These are phyloP conservation scores for Psylliodes chrysocephalus DNA, from an alignment of 2,888 invertebrate genomes.

Conservation along the genomic window DNA sequence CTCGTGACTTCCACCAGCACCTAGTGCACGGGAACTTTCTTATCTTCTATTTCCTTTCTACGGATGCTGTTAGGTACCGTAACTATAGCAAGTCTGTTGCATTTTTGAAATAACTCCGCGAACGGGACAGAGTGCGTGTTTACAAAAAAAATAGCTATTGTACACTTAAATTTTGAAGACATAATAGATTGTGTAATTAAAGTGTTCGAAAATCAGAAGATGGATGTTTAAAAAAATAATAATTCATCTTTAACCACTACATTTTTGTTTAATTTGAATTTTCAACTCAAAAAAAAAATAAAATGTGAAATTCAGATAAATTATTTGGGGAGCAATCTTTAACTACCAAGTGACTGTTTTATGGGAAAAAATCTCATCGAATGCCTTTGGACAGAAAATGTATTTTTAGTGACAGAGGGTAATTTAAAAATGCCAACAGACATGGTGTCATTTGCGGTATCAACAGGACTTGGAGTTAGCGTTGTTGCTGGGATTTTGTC, in stretches of 20 bases:
- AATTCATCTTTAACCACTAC: no score
- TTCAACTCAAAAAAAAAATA: no score
- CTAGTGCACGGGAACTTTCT: conserved; percentile 23
- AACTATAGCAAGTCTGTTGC: conserved; percentile 1
- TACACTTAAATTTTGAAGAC: no score
- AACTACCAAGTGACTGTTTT: no score
- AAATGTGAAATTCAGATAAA: no score
- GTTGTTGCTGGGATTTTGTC: conserved; percentile 76
- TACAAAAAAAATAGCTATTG: no score
- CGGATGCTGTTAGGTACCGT: conserved; percentile 23
- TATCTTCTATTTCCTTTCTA: conserved; percentile 34
- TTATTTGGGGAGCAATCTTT: no score
- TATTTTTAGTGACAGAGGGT: conserved; percentile 36
- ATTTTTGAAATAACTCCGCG: conserved; percentile 1
- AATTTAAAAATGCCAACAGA: conserved; percentile 66
- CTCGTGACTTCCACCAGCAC: conserved; percentile 45
- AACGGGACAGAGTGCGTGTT: not conserved
- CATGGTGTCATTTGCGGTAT: conserved; percentile 66
- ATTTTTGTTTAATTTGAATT: no score
- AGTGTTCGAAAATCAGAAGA: no score
- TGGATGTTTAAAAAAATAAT: no score
- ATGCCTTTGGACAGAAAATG: conserved; percentile 37
- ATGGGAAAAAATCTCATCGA: conserved; percentile 37
- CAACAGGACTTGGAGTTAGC: conserved; percentile 72
- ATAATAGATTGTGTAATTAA: no score